phyloP scores from a whole-genome alignment of 2,888 invertebrate genomes.

The Brenthis daphne region DNA sequence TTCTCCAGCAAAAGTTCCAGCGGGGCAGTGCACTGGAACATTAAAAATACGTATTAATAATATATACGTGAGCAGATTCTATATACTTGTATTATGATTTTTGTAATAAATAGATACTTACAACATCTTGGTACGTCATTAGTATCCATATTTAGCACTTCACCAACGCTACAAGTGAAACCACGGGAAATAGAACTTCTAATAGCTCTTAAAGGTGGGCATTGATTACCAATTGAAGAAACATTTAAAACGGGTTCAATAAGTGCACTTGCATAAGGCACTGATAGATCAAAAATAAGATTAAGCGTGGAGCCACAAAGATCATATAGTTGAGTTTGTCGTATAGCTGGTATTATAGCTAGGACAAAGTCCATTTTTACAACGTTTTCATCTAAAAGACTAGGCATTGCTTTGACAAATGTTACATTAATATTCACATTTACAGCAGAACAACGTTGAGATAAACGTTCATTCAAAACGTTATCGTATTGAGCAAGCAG shows the following conservation, averaged over 20 bases:
- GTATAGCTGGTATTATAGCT: conserved; percentile 92
- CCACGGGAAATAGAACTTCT: conserved; percentile 92
- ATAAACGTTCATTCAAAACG: conserved; percentile 90
- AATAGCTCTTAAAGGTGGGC: conserved; percentile 94
- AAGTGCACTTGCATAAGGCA: conserved; percentile 94
- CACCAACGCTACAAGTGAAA: conserved; percentile 96
- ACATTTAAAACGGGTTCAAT: conserved; percentile 95
- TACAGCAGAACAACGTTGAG: conserved; percentile 96
- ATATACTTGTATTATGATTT: not conserved
- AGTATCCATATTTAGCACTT: conserved; percentile 96
- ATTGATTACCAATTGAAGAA: conserved; percentile 94
- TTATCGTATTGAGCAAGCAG: conserved; percentile 90
- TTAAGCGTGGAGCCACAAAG: conserved; percentile 96
- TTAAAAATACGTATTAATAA: not conserved
- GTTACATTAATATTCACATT: conserved; percentile 97
- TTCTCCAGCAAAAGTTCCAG: conserved; percentile 95
- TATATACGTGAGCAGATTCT: not conserved
- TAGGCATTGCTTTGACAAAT: conserved; percentile 91
- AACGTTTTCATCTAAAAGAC: conserved; percentile 91
- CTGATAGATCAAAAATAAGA: conserved; percentile 95
- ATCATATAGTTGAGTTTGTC: conserved; percentile 95
- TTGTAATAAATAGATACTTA: conserved; percentile 76
- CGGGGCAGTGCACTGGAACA: conserved; percentile 94
- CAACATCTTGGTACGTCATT: conserved; percentile 95
- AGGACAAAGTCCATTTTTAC: conserved; percentile 95